Evolutionary conservation across 2,113 vertebrate species (phyloP).

Genomic region (Sisor rabdophorus): DNA sequence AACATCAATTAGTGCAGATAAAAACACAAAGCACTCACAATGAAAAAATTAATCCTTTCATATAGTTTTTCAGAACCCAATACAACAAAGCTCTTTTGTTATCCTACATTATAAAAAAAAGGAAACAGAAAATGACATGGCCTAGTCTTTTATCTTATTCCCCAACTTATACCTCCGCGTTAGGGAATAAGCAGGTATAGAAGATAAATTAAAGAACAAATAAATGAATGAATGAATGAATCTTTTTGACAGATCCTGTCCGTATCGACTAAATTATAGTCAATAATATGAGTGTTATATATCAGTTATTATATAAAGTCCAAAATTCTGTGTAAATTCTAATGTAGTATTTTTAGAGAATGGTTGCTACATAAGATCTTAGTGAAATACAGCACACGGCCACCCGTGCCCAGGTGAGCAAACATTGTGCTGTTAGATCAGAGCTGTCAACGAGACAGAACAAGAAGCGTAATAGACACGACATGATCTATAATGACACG

Average conservation of each 20-base stretch:
- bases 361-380: background rate
- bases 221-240: too few relatives aligned
- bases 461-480: background rate
- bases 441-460: conserved; percentile 2
- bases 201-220: too few relatives aligned
- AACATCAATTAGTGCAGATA: background rate
- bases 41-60: too few relatives aligned
- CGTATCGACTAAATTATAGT: too few relatives aligned
- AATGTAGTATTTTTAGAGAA: background rate
- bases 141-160: too few relatives aligned
- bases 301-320: background rate
- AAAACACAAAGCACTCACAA: conserved; percentile 10
- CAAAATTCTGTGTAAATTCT: background rate
- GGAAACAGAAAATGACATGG: background rate
- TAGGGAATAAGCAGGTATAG: too few relatives aligned
- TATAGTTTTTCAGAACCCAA: too few relatives aligned
- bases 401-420: conserved; percentile 13
- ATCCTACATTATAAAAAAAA: background rate
- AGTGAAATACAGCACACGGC: background rate
- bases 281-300: too few relatives aligned
- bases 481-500: background rate
- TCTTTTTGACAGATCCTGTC: too few relatives aligned
- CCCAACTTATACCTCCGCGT: too few relatives aligned
- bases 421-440: conserved; percentile 1
- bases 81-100: background rate